phyloP scores from a whole-genome alignment of 1,140 invertebrate genomes.

The Linepithema humile region DNA sequence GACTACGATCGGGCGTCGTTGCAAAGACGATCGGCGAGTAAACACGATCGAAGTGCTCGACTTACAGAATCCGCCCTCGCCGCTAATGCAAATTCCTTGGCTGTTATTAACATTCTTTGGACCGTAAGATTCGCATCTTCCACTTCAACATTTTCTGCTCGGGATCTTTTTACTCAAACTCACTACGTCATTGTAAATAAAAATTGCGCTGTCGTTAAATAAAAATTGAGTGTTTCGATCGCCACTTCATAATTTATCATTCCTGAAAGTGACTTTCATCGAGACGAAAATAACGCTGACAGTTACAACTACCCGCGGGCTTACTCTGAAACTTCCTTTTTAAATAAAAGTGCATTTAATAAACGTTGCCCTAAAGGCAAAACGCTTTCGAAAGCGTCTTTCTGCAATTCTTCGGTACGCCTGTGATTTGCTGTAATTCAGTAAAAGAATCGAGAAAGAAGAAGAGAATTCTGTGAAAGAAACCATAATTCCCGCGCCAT shows the following conservation, averaged over 20 bases:
- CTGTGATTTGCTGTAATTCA: not conserved
- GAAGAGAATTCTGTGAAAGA: not conserved
- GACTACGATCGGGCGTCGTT: constrained; percentile 15
- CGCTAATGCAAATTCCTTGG: constrained; percentile 13
- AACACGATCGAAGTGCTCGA: not conserved
- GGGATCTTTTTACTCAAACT: too few species aligned
- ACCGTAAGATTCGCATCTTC: not conserved
- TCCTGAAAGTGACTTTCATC: not conserved
- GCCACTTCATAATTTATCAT: not conserved
- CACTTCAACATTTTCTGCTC: not conserved
- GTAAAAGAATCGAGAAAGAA: not conserved
- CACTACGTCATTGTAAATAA: not conserved
- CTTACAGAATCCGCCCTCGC: not conserved
- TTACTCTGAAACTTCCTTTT: not conserved
- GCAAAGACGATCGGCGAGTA: constrained; percentile 21
- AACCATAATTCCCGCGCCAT: not conserved
- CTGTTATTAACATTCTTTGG: constrained; percentile 43
- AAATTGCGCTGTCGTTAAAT: not conserved
- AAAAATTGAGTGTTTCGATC: not conserved
- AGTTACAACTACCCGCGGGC: not conserved
- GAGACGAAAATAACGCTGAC: not conserved
- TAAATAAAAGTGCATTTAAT: constrained; percentile 4
- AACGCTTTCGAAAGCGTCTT: not conserved
- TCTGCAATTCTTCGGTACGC: not conserved
- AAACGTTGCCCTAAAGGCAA: not conserved